Percentiles rank a stretch among this genome's conserved stretches.
These are phyloP conservation scores for Lasiurus borealis DNA, from an alignment of 2,113 vertebrate species.

Conservation along the genomic window DNA sequence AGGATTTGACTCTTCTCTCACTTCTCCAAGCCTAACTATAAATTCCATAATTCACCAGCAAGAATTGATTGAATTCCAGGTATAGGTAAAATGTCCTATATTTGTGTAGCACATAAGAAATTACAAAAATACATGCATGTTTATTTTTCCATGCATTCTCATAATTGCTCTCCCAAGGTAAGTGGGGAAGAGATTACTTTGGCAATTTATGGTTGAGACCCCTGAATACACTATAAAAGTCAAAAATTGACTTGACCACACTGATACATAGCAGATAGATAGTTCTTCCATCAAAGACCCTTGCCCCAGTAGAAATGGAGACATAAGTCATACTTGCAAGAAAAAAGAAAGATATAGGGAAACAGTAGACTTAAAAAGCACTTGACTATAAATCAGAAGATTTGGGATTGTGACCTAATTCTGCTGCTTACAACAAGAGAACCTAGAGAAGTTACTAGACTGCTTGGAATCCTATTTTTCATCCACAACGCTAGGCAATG, in stretches of 20 bases:
- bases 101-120: slow-evolving; percentile 23
- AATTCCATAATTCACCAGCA: not conserved
- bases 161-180: slow-evolving; percentile 1
- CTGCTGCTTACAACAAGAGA: not conserved
- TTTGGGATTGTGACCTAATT: not conserved
- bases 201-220: not conserved
- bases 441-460: not conserved
- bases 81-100: not conserved
- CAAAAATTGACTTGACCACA: not conserved
- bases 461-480: not conserved
- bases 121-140: not conserved
- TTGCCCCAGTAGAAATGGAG: not conserved
- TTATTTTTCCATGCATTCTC: slow-evolving; percentile 34
- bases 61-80: not conserved
- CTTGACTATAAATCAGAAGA: slow-evolving; percentile 14
- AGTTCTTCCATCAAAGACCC: not conserved
- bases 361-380: slow-evolving; percentile 9
- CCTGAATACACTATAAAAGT: not conserved
- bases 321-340: not conserved
- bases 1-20: not conserved
- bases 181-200: slow-evolving; percentile 20
- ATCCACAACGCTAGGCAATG: slow-evolving; percentile 1
- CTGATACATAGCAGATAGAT: not conserved
- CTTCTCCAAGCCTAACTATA: not conserved
- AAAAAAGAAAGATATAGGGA: not conserved